Evolutionary conservation across 2,797 vertebrate genomes (phyloP).

Genomic region (Macrochelys suwanniensis): DNA sequence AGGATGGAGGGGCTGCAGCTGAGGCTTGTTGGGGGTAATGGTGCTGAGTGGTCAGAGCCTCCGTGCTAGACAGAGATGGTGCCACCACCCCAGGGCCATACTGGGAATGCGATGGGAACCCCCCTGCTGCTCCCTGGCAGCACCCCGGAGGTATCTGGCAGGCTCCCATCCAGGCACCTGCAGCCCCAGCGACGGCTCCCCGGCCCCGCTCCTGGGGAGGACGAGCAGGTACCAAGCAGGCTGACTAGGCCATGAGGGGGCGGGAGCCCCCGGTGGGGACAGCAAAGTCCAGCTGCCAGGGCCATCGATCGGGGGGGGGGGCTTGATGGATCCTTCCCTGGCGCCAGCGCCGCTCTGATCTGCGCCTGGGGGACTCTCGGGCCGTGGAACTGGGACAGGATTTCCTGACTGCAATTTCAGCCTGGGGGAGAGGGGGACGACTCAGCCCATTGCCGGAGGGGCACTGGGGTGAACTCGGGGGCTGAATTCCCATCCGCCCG

Average conservation of each 20-base stretch:
- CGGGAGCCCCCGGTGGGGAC: neutral
- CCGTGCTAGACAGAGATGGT: too few species aligned
- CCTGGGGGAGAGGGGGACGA: too few species aligned
- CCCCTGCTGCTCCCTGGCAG: too few species aligned
- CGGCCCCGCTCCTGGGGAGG: too few species aligned
- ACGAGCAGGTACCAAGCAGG: neutral
- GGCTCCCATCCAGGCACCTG: neutral
- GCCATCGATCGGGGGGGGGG: neutral
- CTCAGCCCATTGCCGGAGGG: too few species aligned
- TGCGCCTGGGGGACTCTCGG: neutral
- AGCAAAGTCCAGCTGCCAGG: neutral
- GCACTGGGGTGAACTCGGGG: too few species aligned
- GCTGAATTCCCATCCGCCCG: neutral
- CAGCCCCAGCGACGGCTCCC: neutral
- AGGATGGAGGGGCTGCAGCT: too few species aligned
- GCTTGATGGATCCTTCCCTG: neutral
- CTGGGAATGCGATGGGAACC: too few species aligned
- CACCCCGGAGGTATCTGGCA: neutral
- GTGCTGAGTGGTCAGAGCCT: too few species aligned
- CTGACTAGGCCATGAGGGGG: too few species aligned
- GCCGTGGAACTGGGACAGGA: neutral
- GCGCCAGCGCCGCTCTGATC: too few species aligned
- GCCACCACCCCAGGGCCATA: rapidly evolving
- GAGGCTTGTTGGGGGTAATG: too few species aligned
- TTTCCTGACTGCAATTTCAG: neutral